Evolutionary conservation across 2,888 invertebrate genomes (phyloP), one percentile per base, ranked within the genome.

Genomic region (Drosophila birchii): DNA sequence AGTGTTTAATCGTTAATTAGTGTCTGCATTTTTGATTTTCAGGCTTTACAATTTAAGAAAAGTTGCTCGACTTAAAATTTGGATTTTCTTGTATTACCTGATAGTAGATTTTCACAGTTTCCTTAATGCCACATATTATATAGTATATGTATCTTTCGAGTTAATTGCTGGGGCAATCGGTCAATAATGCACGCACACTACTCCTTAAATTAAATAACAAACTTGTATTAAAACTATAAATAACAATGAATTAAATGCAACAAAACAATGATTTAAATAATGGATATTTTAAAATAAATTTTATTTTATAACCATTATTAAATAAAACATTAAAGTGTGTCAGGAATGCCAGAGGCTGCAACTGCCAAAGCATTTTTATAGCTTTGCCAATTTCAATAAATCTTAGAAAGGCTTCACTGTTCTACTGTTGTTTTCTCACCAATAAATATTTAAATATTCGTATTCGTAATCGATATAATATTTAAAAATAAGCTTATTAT

Each of bases 1-100:
- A 23, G 54, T 12, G 20, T 14, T 34, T 23, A 61, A 16, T 61
- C 41, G 7, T 32, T 41, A 54, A 55, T 55, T 54, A 60, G n/a
- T 32, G n/a, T 23, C 54, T 20, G 54, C 26, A 20, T 16, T 29
- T 60, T 20, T 54, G 3, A 32, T 32, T 23, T 32, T 39, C 16
- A 20, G 9, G 20, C 41, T 34, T 39, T 20, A 39, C 11, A 41
- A 18, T 14, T 51, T 18, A 7, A 18, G 14, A 38, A 39, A 47
- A 49, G 26, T 9, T 5, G 45, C n/a, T 51, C 12, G 53, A 14
- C 18, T 32, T 18, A 20, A 43, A 11, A 29, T 43, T 26, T 32
- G 43, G 29, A 20, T 32, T 20, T 53, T 53, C 20, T 38, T 9
- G 34, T 51, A 20, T 14, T 5, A 20, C 9, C 34, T 5, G 51